Base-by-base conservation (phyloP, 2,888 invertebrate species). In the Rhagonycha fulva region DNA sequence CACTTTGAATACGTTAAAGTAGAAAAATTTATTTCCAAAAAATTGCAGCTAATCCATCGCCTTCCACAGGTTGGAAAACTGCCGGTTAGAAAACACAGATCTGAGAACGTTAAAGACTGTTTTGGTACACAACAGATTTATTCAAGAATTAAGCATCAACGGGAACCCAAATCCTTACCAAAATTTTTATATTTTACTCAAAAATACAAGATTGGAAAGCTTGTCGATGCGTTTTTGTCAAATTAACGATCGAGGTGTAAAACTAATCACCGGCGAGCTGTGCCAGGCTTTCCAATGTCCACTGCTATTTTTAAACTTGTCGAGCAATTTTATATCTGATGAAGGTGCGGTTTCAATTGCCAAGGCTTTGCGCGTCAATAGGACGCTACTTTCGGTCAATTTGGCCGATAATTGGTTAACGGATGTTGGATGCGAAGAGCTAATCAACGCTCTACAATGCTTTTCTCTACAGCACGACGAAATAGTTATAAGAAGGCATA, bases 281-380 rank as follows among this genome's bases (percentile, higher is more conserved):
- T 78, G 69, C 61, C 75, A 62, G 11, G 79, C 84, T 62, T 80
- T 66, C 10, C 81, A 79, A 14, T 75, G 80, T 2, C 76, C 84
- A 3, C 75, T 88, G 66, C 76, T 83, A 5, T 83, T 82, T 30
- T 78, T 89, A 47, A 86, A 88, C 81, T 74, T 89, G 62, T 83
- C 87, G 0, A 85, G 86, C 73, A 89, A 89, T 80, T 79, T 78
- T 60, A 82, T 88, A 24, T 84, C 84, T 14, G 86, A 87, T 67
- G 79, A 78, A 12, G 88, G 88, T 3, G 83, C 83, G 4, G 61
- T 32, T 28, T 70, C 83, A 14, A 72, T 88, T 3, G 86, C 84
- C 0, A 75, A 80, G 14, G 84, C 86, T 79, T 82, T 89, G 68
- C 84, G 87, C 69, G 78, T 82, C 14, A 86, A 87, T 75, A 82